A percentile compares a stretch with the other conserved stretches of the same genome.
phyloP scores from a whole-genome alignment of 2,888 invertebrate species.

The Lamellibrachia columna region DNA sequence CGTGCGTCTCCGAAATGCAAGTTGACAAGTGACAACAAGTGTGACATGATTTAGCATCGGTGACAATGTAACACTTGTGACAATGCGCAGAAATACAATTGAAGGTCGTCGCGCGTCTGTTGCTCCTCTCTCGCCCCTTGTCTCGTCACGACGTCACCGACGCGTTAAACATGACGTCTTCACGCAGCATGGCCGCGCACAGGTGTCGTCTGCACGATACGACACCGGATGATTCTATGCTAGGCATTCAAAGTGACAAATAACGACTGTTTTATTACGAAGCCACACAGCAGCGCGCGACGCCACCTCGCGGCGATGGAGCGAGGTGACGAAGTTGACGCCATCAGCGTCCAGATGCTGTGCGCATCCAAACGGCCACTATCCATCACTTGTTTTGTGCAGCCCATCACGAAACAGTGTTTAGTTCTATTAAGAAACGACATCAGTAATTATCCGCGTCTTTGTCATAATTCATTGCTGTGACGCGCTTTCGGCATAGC shows the following conservation, averaged over 20 bases:
- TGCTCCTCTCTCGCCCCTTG: background rate
- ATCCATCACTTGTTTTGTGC: background rate
- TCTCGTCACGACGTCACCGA: background rate
- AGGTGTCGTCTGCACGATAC: background rate
- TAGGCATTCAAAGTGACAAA: background rate
- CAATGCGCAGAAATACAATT: background rate
- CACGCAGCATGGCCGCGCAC: background rate
- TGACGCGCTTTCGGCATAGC: background rate
- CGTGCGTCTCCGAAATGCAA: background rate
- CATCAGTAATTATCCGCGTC: background rate
- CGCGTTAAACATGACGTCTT: slow-evolving; percentile 3
- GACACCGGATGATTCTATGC: background rate
- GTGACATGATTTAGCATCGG: background rate
- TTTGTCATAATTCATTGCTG: background rate
- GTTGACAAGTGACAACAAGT: background rate
- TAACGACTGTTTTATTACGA: background rate
- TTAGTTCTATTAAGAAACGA: background rate
- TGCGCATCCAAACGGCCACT: background rate
- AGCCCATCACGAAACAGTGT: background rate
- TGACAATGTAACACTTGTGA: background rate
- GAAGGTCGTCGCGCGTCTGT: background rate
- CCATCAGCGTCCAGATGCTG: background rate
- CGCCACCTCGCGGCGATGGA: background rate
- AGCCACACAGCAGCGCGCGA: background rate
- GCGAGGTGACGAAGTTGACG: background rate